phyloP scores from a whole-genome alignment of 2,113 vertebrate species.

The Taurulus bubalis region DNA sequence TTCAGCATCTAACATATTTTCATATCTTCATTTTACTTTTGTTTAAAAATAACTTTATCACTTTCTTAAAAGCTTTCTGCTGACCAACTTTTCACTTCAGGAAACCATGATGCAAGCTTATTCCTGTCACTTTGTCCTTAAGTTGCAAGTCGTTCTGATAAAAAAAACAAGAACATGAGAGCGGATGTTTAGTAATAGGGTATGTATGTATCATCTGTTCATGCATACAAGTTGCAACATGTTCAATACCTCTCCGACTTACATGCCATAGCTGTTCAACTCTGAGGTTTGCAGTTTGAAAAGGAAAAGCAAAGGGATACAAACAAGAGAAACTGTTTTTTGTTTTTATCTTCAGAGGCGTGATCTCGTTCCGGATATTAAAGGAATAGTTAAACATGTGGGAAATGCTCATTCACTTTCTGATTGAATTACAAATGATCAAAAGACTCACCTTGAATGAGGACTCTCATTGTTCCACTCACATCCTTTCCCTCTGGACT shows the following conservation, averaged over 20 bases:
- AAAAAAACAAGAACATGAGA: not conserved
- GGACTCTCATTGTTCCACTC: conserved; percentile 32
- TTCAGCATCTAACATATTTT: not conserved
- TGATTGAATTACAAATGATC: conserved; percentile 52
- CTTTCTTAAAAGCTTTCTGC: not conserved
- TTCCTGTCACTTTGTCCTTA: not conserved
- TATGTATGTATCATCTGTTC: conserved; percentile 21
- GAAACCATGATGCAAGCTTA: not conserved
- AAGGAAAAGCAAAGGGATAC: not conserved
- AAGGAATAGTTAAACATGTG: not conserved
- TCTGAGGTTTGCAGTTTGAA: conserved; percentile 17
- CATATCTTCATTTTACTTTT: not conserved
- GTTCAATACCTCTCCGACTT: conserved; percentile 27
- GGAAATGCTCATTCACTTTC: not conserved
- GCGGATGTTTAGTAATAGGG: not conserved
- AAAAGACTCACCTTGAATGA: conserved; percentile 54
- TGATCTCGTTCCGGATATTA: not conserved
- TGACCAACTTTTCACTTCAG: not conserved
- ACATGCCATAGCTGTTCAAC: conserved; percentile 44
- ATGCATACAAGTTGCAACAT: conserved; percentile 45
- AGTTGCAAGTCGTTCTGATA: conserved; percentile 6
- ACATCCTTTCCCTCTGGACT: conserved; percentile 31
- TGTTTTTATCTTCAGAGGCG: not conserved
- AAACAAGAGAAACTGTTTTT: not conserved
- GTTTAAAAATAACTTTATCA: not conserved